Conservation (phyloP, 1,140 invertebrate genomes). For the Drosophila subpulchrella region DNA sequence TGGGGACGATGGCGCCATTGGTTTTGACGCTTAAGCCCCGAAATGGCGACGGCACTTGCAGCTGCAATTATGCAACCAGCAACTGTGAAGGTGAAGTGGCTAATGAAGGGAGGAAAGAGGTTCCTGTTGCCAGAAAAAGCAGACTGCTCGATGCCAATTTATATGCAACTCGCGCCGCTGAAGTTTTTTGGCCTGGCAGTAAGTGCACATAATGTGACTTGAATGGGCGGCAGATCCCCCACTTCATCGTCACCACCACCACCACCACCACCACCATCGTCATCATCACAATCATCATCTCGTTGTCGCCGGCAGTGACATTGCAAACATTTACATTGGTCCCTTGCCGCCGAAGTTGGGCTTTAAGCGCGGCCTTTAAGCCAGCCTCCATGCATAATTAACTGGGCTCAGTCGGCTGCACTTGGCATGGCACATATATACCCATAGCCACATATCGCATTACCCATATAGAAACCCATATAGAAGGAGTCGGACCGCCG, state of each 20-base stretch:
- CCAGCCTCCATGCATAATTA: constrained; percentile 73
- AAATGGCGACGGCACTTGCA: constrained; percentile 7
- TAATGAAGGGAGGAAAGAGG: constrained; percentile 68
- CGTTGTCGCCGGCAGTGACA: constrained; percentile 43
- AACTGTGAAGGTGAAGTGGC: constrained; percentile 69
- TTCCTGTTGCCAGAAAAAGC: constrained; percentile 10
- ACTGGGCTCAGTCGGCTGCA: constrained; percentile 57
- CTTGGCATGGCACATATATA: constrained; percentile 38
- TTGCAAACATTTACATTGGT: constrained; percentile 60
- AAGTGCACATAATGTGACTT: constrained; percentile 63
- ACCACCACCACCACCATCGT: neutral
- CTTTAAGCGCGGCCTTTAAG: constrained; percentile 66
- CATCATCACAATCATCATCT: neutral
- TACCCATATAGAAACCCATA: constrained; percentile 22
- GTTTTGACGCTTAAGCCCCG: constrained; percentile 11
- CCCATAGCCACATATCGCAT: constrained; percentile 37
- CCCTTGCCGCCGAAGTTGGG: constrained; percentile 24
- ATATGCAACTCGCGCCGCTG: constrained; percentile 61
- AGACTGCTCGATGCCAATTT: constrained; percentile 70
- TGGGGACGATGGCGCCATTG: neutral
- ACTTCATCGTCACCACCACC: constrained; percentile 1
- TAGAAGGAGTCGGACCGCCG: constrained; percentile 24
- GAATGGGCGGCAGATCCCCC: neutral
- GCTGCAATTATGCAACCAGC: constrained; percentile 65
- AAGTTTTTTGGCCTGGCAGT: constrained; percentile 64